Percentiles rank a stretch among this genome's conserved stretches.
phyloP scores from a whole-genome alignment of 2,797 vertebrate genomes.

The Syngnathus rostellatus region DNA sequence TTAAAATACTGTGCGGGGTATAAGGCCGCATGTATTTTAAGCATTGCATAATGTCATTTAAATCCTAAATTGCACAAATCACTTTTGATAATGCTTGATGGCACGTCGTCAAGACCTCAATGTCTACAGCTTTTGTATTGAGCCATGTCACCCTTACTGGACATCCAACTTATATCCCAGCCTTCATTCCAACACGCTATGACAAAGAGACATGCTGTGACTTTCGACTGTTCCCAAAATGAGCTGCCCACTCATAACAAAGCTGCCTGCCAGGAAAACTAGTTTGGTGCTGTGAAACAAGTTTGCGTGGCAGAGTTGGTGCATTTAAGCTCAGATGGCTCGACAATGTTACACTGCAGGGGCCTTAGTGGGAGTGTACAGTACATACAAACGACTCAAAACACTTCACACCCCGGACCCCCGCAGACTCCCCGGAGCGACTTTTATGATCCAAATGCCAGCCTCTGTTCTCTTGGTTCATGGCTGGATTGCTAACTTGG shows the following conservation, averaged over 20 bases:
- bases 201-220: constrained; percentile 44
- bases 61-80: not conserved
- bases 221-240: constrained; percentile 47
- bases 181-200: constrained; percentile 28
- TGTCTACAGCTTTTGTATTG: not conserved
- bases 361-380: constrained; percentile 49
- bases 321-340: constrained; percentile 61
- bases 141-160: constrained; percentile 12
- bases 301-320: constrained; percentile 45
- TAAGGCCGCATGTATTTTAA: not conserved
- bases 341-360: constrained; percentile 42
- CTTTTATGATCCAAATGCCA: constrained; percentile 22
- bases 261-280: constrained; percentile 44
- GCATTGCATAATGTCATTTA: too few species aligned
- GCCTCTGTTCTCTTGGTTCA: constrained; percentile 24
- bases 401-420: constrained; percentile 50
- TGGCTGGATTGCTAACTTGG: constrained; percentile 11
- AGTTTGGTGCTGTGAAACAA: constrained; percentile 50
- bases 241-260: constrained; percentile 52
- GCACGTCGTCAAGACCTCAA: not conserved
- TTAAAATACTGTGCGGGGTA: constrained; percentile 10
- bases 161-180: constrained; percentile 22
- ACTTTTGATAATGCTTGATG: not conserved
- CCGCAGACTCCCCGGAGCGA: constrained; percentile 39
- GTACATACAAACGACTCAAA: constrained; percentile 37